Evolutionary conservation across 2,113 vertebrate genomes (phyloP).

Genomic region (Saguinus imperator): DNA sequence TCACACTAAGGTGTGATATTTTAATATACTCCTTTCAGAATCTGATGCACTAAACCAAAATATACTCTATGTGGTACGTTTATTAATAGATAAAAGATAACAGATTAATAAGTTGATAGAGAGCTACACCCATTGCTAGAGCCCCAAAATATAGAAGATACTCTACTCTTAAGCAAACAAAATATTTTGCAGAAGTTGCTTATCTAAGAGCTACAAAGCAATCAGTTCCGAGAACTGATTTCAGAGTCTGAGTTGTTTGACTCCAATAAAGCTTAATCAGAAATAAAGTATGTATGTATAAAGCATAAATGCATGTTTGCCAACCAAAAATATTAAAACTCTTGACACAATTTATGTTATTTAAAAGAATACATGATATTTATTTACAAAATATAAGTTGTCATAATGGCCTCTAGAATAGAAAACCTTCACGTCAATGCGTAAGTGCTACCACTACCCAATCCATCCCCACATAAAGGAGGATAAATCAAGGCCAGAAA

Average conservation of each 20-base stretch:
- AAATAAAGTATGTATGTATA: background rate
- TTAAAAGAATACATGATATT: background rate
- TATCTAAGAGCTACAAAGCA: background rate
- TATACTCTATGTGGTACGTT: background rate
- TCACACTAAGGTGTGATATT: background rate
- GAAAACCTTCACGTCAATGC: background rate
- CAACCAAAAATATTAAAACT: background rate
- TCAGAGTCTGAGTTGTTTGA: background rate
- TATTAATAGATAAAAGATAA: background rate
- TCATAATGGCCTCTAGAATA: background rate
- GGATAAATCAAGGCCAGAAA: background rate
- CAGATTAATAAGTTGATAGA: background rate
- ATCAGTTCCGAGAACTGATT: background rate
- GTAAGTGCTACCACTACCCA: too few species aligned
- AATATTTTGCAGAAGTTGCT: background rate
- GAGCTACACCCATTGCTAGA: background rate
- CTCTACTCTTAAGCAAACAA: background rate
- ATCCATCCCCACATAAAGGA: background rate
- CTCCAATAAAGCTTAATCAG: background rate
- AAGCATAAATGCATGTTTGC: background rate
- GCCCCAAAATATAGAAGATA: background rate
- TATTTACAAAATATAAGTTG: background rate
- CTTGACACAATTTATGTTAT: background rate
- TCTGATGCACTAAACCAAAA: background rate
- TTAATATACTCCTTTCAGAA: background rate